Evolutionary conservation across 2,797 vertebrate species (phyloP), one percentile per base, ranked within the genome.

Genomic region (Lates japonicus): DNA sequence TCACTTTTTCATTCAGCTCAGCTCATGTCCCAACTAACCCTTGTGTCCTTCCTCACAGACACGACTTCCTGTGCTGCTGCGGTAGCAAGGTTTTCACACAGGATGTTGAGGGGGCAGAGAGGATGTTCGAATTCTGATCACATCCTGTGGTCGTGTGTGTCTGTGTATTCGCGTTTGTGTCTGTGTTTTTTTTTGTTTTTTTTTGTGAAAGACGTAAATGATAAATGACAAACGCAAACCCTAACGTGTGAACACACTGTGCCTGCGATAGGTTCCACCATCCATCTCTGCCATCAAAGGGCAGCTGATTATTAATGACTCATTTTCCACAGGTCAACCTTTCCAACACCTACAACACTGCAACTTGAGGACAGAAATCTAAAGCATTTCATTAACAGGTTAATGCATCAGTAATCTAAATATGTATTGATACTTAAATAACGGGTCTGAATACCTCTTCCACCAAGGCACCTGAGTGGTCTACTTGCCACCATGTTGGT

Each of bases 51-150:
- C 82, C 83, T 57, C 3, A 14, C 63, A 88, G 86, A 91, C 69
- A 4, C 17, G 22, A 82, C 85, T 93, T 94, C 92, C 92, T 91
- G 91, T 63, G 59, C 35, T 70, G 70, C 67, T 82, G 86, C 49
- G 63, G 83, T 82, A 51, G 83, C 49, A 12, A 13, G 69, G 71
- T 83, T 86, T 88, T 89, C 85, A 88, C 77, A 90, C 88, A 92
- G 93, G 94, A 94, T 91, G 92, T 82, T 84, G 87, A 89, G 90
- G 88, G 86, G 92, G 90, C 76, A 83, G 83, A 89, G 76, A 90
- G 92, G 92, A 93, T 85, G 86, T 81, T 74, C 22, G 1, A 86
- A 49, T 79, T 79, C 65, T 68, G 76, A 87, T 92, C 67, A 12
- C 88, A 90, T 92, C 90, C 92, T 90, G 90, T 86, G 88, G 82